phyloP scores from a whole-genome alignment of 2,113 vertebrate genomes.

The Malurus cyaneus region DNA sequence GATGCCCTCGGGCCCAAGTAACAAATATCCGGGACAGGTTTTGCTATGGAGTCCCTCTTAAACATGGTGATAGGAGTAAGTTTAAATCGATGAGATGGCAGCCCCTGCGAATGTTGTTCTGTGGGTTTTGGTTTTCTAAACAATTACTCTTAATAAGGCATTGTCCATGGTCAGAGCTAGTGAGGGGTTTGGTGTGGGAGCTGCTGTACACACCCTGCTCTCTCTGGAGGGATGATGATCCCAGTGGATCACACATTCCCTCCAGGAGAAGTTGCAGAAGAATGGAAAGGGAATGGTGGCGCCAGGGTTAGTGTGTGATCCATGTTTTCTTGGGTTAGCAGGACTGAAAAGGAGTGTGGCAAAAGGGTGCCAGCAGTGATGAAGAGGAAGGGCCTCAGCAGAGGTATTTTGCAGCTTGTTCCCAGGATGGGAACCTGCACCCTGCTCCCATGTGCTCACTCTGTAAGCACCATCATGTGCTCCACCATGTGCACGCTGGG shows the following conservation, averaged over 20 bases:
- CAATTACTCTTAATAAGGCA: accelerated
- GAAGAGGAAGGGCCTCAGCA: background rate
- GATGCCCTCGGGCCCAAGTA: background rate
- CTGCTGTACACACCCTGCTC: background rate
- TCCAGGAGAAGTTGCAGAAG: background rate
- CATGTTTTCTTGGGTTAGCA: background rate
- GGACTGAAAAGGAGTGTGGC: background rate
- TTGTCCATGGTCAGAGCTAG: background rate
- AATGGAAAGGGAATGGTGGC: background rate
- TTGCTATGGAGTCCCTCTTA: background rate
- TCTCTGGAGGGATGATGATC: background rate
- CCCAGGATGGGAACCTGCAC: background rate
- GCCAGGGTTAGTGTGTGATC: background rate
- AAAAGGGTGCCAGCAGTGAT: background rate
- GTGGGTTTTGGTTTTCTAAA: background rate
- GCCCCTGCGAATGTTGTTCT: background rate
- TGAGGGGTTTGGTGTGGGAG: background rate
- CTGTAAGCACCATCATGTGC: accelerated
- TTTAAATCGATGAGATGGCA: background rate
- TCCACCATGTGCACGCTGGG: accelerated
- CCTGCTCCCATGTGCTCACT: background rate
- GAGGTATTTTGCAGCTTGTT: background rate
- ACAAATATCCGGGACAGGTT: background rate
- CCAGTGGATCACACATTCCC: background rate
- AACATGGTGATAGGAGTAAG: background rate